Base-by-base conservation (phyloP, 37 sponge, comb jelly and placozoan genomes). In the Beroe forskalii region DNA sequence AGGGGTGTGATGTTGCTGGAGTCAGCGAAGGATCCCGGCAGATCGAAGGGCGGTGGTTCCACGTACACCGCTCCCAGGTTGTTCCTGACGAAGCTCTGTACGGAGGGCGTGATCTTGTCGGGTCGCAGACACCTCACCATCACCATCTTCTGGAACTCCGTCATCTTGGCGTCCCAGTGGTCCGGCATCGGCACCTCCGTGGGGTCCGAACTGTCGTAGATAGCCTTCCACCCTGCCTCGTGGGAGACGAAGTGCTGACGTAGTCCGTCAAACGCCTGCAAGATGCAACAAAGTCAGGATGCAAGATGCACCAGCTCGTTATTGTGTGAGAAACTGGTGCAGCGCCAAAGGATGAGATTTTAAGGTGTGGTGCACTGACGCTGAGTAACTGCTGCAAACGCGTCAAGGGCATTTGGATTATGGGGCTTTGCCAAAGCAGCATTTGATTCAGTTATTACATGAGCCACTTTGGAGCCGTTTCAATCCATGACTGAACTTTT, bases 31-130 rank as follows among this genome's bases (percentile, higher is more conserved):
- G 99, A 93, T 67, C 93, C 93, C 41, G 95, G 92, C 19, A 98
- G 92, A 91, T 98, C 94, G 91, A 98, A 98, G 0, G 99, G 99
- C 41, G 99, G 99, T 0, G 99, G 97, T 89, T 98, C 99, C 32
- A 98, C 95, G 75, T 92, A 98, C 62, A 92, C 67, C 31, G 89
- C 67, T 62, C 93, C 94, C 0, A 95, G 89, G 62, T 96, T 95
- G 20, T 76, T 93, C 35, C 90, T 91, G 12, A 98, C 95, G 92
- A 98, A 98, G 91, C 96, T 95, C 67, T 96, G 99, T 0, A 96
- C 91, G 27, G 92, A 95, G 39, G 99, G 99, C 35, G 24, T 91
- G 27, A 97, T 96, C 90, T 96, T 96, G 67, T 98, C 99, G 32
- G 99, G 97, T 22, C 99, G 90, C 35, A 98, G 90, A 90, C 95